These are phyloP conservation scores for Oscheius sp. DNA, from an alignment of 1,140 invertebrate genomes.

Conservation along the genomic window DNA sequence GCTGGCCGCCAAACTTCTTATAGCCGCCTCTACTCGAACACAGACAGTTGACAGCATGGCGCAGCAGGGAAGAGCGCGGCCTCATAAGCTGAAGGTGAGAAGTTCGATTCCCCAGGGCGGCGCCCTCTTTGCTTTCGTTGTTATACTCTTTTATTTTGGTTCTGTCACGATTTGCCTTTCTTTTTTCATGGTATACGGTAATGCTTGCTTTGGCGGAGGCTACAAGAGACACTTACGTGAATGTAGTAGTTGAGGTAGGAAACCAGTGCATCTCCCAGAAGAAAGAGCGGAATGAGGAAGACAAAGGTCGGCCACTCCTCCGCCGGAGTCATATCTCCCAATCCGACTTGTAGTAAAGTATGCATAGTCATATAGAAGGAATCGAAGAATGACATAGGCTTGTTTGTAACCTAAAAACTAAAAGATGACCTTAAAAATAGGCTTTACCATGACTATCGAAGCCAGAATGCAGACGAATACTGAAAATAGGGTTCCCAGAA, in stretches of 20 bases:
- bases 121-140: no score
- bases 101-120: no score
- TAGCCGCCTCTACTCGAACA: no score
- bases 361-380: background rate
- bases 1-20: background rate
- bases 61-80: no score
- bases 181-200: no score
- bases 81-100: no score
- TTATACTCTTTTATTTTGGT: no score
- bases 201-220: no score
- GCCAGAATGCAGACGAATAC: background rate
- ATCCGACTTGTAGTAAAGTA: background rate
- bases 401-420: background rate
- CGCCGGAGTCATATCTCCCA: background rate
- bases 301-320: slow-evolving; percentile 1
- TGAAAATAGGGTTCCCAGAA: background rate
- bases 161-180: no score
- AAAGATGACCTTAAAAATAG: background rate
- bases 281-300: background rate
- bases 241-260: background rate
- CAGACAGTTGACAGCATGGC: no score
- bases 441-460: background rate
- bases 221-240: background rate
- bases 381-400: background rate
- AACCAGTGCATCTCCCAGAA: background rate